Base-by-base conservation (phyloP, 2,888 invertebrate genomes). In the Ditylenchus weischeri region DNA sequence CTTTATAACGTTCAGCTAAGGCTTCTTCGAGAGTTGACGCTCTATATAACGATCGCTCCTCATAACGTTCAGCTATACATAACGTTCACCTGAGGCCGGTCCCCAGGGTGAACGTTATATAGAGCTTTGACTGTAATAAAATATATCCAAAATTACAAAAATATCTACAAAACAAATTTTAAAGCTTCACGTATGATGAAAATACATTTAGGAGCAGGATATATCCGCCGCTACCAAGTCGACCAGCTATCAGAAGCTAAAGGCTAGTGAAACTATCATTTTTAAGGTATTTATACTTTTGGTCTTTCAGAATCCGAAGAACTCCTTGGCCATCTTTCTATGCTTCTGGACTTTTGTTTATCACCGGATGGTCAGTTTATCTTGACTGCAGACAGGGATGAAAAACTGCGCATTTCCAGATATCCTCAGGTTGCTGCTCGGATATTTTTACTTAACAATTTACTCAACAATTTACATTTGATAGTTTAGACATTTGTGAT, bases 321-420 rank as follows among this genome's bases (percentile, higher is more conserved):
- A 23, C 51, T 66, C n/a, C 54, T 66, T 18, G 66, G 66, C 21
- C 66, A 66, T 43, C 70, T 78, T 51, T 75, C 78, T 19, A 78
- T 78, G 76, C 61, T 76, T 23, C 66, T 78, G 15, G 76, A 75
- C 36, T 69, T 78, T 23, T 65, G 68, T 21, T 65, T 78, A 50
- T 69, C 71, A 19, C 51, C 64, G 7, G 70, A 71, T 47, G 73
- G 72, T n/a, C 65, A 66, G 36, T 65, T 61, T 49, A 49, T 78
- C 0, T 50, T 76, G 15, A 72, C 73, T 64, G 73, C 74, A 10
- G 78, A 78, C 62, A 61, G 78, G 36, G 78, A 78, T 58, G 78
- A 78, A 65, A 78, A 78, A 68, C 59, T 78, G 23, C 69, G 77
- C 57, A 65, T 76, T 18, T 64, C 71, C 38, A 51, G 76, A 35